Conservation (phyloP, 2,113 vertebrate species). For the Donacobius atricapilla region DNA sequence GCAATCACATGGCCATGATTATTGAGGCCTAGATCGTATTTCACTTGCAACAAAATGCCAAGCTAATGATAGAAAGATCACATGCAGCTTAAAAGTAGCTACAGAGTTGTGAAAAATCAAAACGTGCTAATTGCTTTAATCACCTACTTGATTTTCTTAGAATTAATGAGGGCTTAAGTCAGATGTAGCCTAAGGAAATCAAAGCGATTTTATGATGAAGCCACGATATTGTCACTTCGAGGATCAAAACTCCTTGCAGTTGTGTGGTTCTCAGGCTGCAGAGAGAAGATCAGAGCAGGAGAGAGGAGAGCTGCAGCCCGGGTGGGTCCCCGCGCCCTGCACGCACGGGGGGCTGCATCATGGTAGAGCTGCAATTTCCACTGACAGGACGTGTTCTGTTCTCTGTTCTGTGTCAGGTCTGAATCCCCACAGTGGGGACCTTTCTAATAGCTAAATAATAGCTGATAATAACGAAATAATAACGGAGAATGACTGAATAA, state of each 20-base stretch:
- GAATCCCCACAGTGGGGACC: not conserved
- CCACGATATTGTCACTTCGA: not conserved
- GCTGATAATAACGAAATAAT: no score
- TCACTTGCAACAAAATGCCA: not conserved
- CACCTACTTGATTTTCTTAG: not conserved
- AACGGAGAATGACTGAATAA: no score
- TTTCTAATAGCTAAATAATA: not conserved
- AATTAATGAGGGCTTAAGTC: not conserved
- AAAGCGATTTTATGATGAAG: not conserved
- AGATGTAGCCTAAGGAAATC: not conserved
- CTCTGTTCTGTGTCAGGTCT: not conserved
- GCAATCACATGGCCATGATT: not conserved
- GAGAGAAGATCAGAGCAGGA: no score
- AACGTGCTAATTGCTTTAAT: not conserved
- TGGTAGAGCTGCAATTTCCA: not conserved
- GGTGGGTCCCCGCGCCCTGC: no score
- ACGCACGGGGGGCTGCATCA: no score
- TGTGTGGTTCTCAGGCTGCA: not conserved
- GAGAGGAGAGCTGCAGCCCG: no score
- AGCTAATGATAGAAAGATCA: not conserved
- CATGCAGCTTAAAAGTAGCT: not conserved
- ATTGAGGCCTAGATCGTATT: not conserved
- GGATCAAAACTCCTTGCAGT: fast-evolving
- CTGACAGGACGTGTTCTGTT: not conserved
- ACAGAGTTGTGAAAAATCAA: not conserved